Evolutionary conservation across 2,797 vertebrate genomes (phyloP).

Genomic region (Alfaro cultratus): DNA sequence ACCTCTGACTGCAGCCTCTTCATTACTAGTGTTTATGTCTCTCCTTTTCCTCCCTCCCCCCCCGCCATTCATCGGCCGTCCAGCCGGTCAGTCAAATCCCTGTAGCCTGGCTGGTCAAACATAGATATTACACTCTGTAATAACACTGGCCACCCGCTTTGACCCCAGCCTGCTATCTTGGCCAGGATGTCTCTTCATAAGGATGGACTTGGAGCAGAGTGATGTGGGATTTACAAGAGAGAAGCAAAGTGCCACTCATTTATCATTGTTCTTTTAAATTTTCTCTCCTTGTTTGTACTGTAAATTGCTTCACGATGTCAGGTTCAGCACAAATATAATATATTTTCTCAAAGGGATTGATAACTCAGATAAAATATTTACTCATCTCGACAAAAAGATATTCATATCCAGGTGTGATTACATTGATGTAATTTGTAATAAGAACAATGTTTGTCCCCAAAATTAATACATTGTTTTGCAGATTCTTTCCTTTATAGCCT

Average conservation of each 20-base stretch:
- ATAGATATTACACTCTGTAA: slow-evolving; percentile 87
- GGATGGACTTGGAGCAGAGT: slow-evolving; percentile 63
- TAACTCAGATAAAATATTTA: slow-evolving; percentile 34
- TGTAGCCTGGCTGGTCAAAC: slow-evolving; percentile 84
- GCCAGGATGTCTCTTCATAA: slow-evolving; percentile 73
- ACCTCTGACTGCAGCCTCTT: slow-evolving; percentile 83
- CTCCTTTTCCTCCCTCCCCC: slow-evolving; percentile 70
- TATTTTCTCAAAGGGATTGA: slow-evolving; percentile 37
- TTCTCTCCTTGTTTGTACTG: slow-evolving; percentile 58
- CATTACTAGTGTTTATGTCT: slow-evolving; percentile 83
- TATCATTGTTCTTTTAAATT: slow-evolving; percentile 69
- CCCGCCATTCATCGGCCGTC: slow-evolving; percentile 69
- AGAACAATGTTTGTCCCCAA: slow-evolving; percentile 15
- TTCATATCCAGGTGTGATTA: slow-evolving; percentile 21
- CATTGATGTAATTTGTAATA: slow-evolving; percentile 3
- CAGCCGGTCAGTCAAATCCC: slow-evolving; percentile 80
- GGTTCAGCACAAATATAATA: slow-evolving; percentile 42
- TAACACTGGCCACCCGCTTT: slow-evolving; percentile 81
- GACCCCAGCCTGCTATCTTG: slow-evolving; percentile 75
- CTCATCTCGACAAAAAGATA: slow-evolving; percentile 12
- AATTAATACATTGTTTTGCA: slow-evolving; percentile 45
- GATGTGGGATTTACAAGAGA: slow-evolving; percentile 71
- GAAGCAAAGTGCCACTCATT: slow-evolving; percentile 70
- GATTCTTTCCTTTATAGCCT: slow-evolving; percentile 51
- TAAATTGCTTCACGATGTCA: slow-evolving; percentile 53